A percentile compares a stretch with the other conserved stretches of the same genome.
Evolutionary conservation across 2,888 invertebrate genomes (phyloP).

Genomic region (Ophion slaviceki): DNA sequence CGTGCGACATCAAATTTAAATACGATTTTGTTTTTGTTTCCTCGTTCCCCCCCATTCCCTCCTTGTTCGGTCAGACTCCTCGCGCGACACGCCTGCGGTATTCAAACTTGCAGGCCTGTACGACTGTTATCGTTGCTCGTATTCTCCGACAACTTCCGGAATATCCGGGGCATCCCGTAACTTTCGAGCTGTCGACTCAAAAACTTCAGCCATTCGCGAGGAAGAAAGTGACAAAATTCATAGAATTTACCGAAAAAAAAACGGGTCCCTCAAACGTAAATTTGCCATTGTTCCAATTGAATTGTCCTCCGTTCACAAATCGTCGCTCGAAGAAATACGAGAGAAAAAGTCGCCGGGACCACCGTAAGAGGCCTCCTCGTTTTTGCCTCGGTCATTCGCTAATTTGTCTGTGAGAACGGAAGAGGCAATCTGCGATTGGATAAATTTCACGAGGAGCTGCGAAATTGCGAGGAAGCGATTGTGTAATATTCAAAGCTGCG

Average conservation of each 20-base stretch:
- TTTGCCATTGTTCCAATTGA: not conserved
- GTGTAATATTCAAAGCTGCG: constrained; percentile 1
- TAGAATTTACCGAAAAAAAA: not conserved
- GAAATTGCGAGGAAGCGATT: not conserved
- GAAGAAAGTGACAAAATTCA: not conserved
- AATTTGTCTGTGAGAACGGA: not conserved
- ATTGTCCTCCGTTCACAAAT: not conserved
- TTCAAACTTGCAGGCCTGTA: not conserved
- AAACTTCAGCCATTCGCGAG: not conserved
- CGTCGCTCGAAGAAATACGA: not conserved
- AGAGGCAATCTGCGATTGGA: not conserved
- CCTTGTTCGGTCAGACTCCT: not conserved
- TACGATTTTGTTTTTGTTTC: not conserved
- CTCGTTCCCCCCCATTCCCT: not conserved
- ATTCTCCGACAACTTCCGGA: not conserved
- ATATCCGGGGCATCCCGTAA: not conserved
- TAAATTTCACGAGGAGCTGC: not conserved
- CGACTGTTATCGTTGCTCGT: not conserved
- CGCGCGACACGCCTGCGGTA: not conserved
- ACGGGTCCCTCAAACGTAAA: not conserved
- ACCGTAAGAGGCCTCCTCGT: not conserved
- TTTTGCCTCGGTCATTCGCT: not conserved
- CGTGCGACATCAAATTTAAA: not conserved
- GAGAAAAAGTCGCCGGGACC: not conserved
- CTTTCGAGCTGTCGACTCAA: not conserved